A percentile compares a stretch with the other conserved stretches of the same genome.
phyloP scores from a whole-genome alignment of 2,888 invertebrate genomes.

The Cosmorhoe ocellata region DNA sequence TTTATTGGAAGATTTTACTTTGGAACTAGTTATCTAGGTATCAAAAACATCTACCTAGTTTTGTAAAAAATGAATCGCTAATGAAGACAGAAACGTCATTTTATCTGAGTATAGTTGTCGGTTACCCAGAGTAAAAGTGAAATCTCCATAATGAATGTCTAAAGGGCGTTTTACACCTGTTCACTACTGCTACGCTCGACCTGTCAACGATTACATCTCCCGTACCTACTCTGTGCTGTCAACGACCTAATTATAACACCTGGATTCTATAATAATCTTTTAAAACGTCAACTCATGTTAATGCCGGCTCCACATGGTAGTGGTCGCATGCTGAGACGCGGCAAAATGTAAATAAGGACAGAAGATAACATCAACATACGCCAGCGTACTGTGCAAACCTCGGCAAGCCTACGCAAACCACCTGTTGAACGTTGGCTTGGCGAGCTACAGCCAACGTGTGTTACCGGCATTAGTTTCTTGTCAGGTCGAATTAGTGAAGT shows the following conservation, averaged over 20 bases:
- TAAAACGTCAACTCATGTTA: not conserved
- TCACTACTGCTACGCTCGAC: conserved; percentile 17
- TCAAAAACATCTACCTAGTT: too few species aligned
- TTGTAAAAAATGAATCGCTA: too few species aligned
- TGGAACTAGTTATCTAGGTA: too few species aligned
- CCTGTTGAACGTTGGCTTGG: too few species aligned
- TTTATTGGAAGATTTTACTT: too few species aligned
- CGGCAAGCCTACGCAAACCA: too few species aligned
- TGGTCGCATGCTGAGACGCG: conserved; percentile 1
- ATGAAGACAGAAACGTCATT: not conserved
- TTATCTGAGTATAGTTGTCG: not conserved
- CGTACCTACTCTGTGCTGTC: conserved; percentile 40
- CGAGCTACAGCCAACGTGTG: too few species aligned
- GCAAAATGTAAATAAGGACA: not conserved
- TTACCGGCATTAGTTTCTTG: too few species aligned
- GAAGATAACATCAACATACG: too few species aligned
- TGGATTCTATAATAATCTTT: conserved; percentile 51
- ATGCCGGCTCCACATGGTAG: too few species aligned
- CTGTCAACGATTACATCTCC: conserved; percentile 35
- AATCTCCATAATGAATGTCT: conserved; percentile 54
- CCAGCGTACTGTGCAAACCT: too few species aligned
- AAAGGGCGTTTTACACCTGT: conserved; percentile 51
- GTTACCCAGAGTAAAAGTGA: conserved; percentile 47
- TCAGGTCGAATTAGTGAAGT: not conserved
- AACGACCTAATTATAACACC: conserved; percentile 53